These are phyloP conservation scores for Mesoligia furuncula DNA, from an alignment of 2,888 invertebrate species.

Conservation along the genomic window DNA sequence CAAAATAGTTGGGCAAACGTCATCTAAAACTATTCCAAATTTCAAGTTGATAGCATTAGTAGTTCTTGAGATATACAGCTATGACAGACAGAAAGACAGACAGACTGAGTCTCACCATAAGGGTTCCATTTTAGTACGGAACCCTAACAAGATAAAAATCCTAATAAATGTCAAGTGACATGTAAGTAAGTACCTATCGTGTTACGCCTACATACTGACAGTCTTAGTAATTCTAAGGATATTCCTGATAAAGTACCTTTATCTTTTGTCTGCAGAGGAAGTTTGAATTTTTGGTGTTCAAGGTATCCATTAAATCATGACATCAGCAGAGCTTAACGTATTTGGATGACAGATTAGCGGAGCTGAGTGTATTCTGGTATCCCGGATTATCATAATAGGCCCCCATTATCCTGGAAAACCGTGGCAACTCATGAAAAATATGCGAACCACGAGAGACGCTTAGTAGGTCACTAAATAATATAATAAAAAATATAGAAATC, in stretches of 20 bases:
- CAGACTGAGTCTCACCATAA: too few relatives aligned
- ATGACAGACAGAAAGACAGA: too few relatives aligned
- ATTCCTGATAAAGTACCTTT: background rate
- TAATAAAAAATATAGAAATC: conserved; percentile 6
- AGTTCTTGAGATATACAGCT: too few relatives aligned
- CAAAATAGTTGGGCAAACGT: too few relatives aligned
- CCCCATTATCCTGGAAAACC: conserved; percentile 23
- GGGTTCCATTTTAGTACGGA: too few relatives aligned
- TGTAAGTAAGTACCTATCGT: background rate
- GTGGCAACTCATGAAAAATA: conserved; percentile 26
- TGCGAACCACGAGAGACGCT: conserved; percentile 16
- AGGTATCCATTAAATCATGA: conserved; percentile 3
- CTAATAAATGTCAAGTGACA: background rate
- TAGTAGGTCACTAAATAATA: conserved; percentile 18
- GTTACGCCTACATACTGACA: background rate
- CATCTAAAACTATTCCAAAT: too few relatives aligned
- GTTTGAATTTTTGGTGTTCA: background rate
- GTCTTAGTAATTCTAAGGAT: background rate
- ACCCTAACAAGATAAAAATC: conserved; percentile 10
- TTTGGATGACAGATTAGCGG: conserved; percentile 43
- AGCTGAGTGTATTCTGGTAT: conserved; percentile 20
- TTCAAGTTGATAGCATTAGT: too few relatives aligned
- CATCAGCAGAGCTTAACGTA: conserved; percentile 23
- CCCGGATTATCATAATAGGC: conserved; percentile 40
- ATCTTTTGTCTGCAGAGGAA: background rate